A percentile compares a stretch with the other conserved stretches of the same genome.
Conservation (phyloP, 2,797 vertebrate genomes). For the Apogon hyalosoma region DNA sequence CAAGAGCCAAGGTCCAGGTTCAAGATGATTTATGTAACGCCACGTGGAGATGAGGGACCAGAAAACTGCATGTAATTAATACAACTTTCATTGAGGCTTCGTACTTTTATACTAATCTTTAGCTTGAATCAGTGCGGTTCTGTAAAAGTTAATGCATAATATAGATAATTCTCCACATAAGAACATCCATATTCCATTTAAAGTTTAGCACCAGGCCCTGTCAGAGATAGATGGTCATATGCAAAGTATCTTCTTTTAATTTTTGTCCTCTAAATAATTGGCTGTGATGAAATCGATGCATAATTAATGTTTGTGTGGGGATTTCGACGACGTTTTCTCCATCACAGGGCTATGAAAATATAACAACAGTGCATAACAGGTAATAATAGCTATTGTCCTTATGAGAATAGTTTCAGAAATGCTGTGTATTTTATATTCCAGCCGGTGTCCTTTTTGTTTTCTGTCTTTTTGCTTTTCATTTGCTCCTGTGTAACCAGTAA, state of each 20-base stretch:
- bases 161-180: too few species aligned
- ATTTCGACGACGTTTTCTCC: not conserved
- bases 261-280: conserved; percentile 31
- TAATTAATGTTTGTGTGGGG: conserved; percentile 31
- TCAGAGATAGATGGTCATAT: not conserved
- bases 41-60: conserved; percentile 1
- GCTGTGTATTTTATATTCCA: conserved; percentile 25
- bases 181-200: too few species aligned
- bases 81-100: not conserved
- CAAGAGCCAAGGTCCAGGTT: not conserved
- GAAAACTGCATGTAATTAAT: not conserved
- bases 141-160: not conserved
- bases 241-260: conserved; percentile 41
- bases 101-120: not conserved
- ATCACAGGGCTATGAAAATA: not conserved
- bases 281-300: conserved; percentile 35
- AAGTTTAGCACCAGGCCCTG: not conserved
- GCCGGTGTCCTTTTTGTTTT: conserved; percentile 9
- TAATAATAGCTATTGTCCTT: conserved; percentile 12
- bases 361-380: conserved; percentile 8
- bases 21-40: conserved; percentile 3
- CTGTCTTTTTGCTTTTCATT: conserved; percentile 13
- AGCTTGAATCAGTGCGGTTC: not conserved
- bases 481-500: conserved; percentile 38
- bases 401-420: conserved; percentile 13